A percentile compares a stretch with the other conserved stretches of the same genome.
phyloP scores from a whole-genome alignment of 2,113 vertebrate genomes.

The Onychorhynchus coronatus region DNA sequence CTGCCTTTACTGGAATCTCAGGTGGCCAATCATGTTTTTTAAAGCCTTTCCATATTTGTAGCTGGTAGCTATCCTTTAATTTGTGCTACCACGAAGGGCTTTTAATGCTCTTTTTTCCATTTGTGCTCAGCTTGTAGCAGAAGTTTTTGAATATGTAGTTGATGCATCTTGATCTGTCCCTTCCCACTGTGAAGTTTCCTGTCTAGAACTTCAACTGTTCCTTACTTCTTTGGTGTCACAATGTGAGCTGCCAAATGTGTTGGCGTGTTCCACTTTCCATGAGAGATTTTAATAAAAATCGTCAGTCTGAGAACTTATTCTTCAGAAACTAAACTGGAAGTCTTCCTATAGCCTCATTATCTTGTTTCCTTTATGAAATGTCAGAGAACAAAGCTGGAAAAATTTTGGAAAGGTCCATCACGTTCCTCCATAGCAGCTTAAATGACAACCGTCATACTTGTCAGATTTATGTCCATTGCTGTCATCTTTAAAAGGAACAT shows the following conservation, averaged over 20 bases:
- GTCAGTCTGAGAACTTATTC: not conserved
- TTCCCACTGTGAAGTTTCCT: not conserved
- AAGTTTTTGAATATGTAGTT: not conserved
- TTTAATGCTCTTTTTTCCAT: not conserved
- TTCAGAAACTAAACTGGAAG: not conserved
- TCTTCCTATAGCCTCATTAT: not conserved
- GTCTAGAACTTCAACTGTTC: not conserved
- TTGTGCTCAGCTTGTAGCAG: not conserved
- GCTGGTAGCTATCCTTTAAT: not conserved
- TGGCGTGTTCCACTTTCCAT: not conserved
- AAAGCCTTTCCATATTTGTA: not conserved
- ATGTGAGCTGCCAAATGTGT: not conserved
- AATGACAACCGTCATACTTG: not conserved
- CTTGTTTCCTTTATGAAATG: not conserved
- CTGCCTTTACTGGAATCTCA: not conserved
- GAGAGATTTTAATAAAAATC: not conserved
- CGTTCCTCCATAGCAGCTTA: not conserved
- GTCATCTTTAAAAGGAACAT: not conserved
- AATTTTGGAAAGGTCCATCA: not conserved
- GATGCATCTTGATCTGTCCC: not conserved
- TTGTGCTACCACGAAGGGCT: not conserved
- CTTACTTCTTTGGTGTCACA: not conserved
- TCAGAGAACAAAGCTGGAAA: not conserved
- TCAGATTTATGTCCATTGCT: not conserved
- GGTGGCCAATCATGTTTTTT: not conserved